Evolutionary conservation across 2,113 vertebrate species (phyloP), one percentile per base, ranked within the genome.

Genomic region (Phodopus roborovskii): DNA sequence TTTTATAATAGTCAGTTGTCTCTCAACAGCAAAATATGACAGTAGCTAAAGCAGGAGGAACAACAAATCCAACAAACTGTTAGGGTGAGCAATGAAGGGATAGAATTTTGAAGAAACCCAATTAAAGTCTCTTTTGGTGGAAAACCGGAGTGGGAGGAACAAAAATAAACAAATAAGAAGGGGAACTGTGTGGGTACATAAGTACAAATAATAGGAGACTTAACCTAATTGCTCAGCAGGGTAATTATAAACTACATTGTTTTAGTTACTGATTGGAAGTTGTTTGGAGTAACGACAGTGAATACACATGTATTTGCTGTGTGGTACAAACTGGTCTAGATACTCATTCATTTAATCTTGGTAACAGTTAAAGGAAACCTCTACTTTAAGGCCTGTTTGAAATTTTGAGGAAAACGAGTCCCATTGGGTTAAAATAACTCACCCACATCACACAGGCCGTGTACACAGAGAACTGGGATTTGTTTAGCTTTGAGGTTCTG

Each of bases 41-140:
- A 68, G 39, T 12, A 70, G 15, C 13, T 53, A 79, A 36, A 85
- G 22, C 22, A 58, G n/a, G n/a, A 39, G 42, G 39, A 24, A 64
- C 39, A 62, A 33, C 81, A 71, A 58, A 22, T 5, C 1, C 26
- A 60, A 36, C 45, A 19, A 58, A 22, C 42, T 3, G 26, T 91
- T 58, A 89, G 10, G 12, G 24, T 62, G 48, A n/a, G 22, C 16
- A 39, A 56, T 20, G 20, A 77, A 74, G 28, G 26, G 10, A 30
- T 36, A n/a, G 8, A 42, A 64, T 95, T 85, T 92, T 17, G 53
- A 53, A 94, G 87, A 86, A 90, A 75, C 3, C 19, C 39, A 77
- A 71, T 12, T 22, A 56, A 89, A 84, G 62, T 90, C 71, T 91
- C 81, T 86, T 68, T 92, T 81, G 93, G 85, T 60, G 39, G n/a